Evolutionary conservation across 2,797 vertebrate genomes (phyloP), one percentile per base, ranked within the genome.

Genomic region (Scarus forsteni): DNA sequence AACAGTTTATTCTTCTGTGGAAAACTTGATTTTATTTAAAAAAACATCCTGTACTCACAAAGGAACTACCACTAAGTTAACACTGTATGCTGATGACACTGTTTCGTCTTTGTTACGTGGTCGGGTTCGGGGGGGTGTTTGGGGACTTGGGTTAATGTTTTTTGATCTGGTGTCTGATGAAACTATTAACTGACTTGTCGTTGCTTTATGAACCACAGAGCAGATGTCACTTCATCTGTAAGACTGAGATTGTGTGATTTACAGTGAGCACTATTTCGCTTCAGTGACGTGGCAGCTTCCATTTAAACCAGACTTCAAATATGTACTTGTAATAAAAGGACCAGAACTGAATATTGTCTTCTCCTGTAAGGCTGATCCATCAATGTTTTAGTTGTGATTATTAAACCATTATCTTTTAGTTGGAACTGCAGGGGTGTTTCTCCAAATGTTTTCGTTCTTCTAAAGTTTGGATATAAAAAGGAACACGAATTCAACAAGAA

Each of bases 271-370:
- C 92, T 88, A 80, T 90, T 93, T 90, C 61, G 92, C 91, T 94
- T 93, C 88, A 92, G 91, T 92, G 89, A 89, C 82, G 91, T 93
- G 91, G 90, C 92, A 88, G 94, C 92, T 93, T 94, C 85, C 78
- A 91, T 92, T 92, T 77, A 82, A 92, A 88, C 86, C 85, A 79
- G 82, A 90, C 81, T 85, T 85, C 78, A 85, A 83, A 89, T 82
- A 80, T 88, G 86, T 93, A 80, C 88, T 92, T 87, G 74, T 60
- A 92, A 86, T 86, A 86, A 89, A n/a, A 88, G 85, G 69, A 89
- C 84, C 75, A 91, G 80, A 89, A 95, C 93, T 92, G 92, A 92
- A 87, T 70, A 90, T 93, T 89, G 89, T 92, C 85, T 90, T 93
- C 77, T 88, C 85, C 82, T 74, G 83, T 35, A 55, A 72, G 78